Percentiles rank a stretch among this genome's conserved stretches.
Conservation (phyloP, 1,140 invertebrate species). For the Trinorchestia longiramus region DNA sequence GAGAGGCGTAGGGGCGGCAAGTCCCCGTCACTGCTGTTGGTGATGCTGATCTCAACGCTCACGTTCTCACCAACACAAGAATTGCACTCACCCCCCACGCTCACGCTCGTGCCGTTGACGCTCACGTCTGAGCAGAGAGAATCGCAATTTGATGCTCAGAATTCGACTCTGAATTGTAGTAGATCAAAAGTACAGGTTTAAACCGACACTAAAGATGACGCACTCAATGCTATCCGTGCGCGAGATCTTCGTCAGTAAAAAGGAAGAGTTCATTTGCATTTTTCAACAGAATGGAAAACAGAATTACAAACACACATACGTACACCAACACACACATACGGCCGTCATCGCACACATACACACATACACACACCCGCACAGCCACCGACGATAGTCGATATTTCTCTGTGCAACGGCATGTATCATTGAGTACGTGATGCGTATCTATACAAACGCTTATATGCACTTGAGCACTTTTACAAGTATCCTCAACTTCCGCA, state of each 20-base stretch:
- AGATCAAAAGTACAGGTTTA: not conserved
- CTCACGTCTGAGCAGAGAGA: constrained; percentile 77
- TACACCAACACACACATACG: not conserved
- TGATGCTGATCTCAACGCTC: constrained; percentile 79
- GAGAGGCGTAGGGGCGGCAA: constrained; percentile 79
- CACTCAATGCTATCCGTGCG: not conserved
- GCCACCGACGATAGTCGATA: no score
- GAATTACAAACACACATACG: no score
- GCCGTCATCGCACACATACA: not conserved
- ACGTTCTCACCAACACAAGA: constrained; percentile 80
- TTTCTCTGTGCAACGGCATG: no score
- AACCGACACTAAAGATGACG: not conserved
- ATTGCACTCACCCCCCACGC: constrained; percentile 79
- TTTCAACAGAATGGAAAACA: no score
- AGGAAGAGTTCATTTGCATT: not conserved
- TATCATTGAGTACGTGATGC: no score
- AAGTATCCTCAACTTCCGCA: no score
- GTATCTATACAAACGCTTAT: no score
- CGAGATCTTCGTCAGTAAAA: not conserved
- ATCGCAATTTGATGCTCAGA: constrained; percentile 30
- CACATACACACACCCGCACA: no score
- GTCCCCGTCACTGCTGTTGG: constrained; percentile 80
- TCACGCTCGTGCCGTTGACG: constrained; percentile 77
- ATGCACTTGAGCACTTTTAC: no score
- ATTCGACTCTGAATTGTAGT: no score